Percentiles rank a stretch among this genome's conserved stretches.
Conservation (phyloP, 2,113 vertebrate species). For the Erinaceus europaeus region DNA sequence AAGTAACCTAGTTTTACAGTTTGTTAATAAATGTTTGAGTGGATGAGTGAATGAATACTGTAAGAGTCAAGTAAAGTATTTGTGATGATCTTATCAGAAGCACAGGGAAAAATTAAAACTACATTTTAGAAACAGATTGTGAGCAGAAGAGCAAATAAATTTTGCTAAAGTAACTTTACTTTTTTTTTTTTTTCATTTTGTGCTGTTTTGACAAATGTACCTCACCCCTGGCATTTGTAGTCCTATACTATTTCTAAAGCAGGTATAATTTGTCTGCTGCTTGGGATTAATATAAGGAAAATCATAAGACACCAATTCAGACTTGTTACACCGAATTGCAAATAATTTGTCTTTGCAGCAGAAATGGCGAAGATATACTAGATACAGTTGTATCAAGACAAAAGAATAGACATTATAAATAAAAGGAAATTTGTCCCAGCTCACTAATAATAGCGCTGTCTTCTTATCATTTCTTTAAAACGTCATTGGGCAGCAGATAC, state of each 20-base stretch:
- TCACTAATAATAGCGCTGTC: neutral
- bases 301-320: constrained; percentile 14
- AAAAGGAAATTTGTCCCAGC: neutral
- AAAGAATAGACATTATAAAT: neutral
- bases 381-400: neutral
- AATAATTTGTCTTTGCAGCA: constrained; percentile 48
- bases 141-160: constrained; percentile 25
- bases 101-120: neutral
- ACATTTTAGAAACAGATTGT: neutral
- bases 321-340: constrained; percentile 32
- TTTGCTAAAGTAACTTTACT: constrained; percentile 53
- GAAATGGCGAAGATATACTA: neutral
- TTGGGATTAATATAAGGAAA: constrained; percentile 6
- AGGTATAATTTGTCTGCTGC: constrained; percentile 47
- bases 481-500: neutral
- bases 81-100: neutral
- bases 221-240: constrained; percentile 68
- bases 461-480: neutral
- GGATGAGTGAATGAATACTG: constrained; percentile 45
- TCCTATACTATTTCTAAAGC: constrained; percentile 30
- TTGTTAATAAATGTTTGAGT: constrained; percentile 54
- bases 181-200: constrained; percentile 31
- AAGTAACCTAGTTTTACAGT: constrained; percentile 37
- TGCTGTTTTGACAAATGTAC: neutral
- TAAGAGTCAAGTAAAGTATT: constrained; percentile 20